Conservation (phyloP, 1,140 invertebrate genomes). For the Asobara japonica region DNA sequence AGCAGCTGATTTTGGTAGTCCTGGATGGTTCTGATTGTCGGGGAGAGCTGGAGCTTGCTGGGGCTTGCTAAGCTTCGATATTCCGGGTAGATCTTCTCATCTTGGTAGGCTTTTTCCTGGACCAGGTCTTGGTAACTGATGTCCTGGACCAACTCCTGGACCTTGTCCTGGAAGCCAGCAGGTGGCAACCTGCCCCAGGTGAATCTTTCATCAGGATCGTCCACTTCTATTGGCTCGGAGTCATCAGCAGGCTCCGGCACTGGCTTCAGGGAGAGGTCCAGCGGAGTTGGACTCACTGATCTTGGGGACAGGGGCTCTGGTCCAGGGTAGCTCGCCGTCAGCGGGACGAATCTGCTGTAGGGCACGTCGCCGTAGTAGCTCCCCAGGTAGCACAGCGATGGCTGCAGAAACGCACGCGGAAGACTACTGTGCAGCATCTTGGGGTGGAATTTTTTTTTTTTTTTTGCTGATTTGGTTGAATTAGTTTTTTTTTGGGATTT, state of each 20-base stretch:
- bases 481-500: too few relatives aligned
- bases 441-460: too few relatives aligned
- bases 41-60: slow-evolving; percentile 35
- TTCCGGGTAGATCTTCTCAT: not conserved
- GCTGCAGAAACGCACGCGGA: slow-evolving; percentile 56
- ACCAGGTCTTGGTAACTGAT: too few relatives aligned
- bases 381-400: slow-evolving; percentile 55
- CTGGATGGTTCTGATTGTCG: slow-evolving; percentile 43
- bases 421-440: slow-evolving; percentile 61
- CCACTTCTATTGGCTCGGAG: slow-evolving; percentile 54
- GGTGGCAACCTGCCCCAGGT: too few relatives aligned
- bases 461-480: too few relatives aligned
- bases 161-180: not conserved
- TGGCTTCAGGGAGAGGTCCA: slow-evolving; percentile 66
- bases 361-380: slow-evolving; percentile 55
- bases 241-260: slow-evolving; percentile 38
- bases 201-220: slow-evolving; percentile 58
- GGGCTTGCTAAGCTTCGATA: not conserved
- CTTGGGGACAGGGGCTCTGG: slow-evolving; percentile 37
- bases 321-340: slow-evolving; percentile 48
- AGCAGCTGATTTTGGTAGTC: slow-evolving; percentile 50
- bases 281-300: slow-evolving; percentile 52
- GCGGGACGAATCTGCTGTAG: slow-evolving; percentile 47
- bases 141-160: too few relatives aligned
- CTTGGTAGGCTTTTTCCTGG: too few relatives aligned